Percentiles rank a stretch among this genome's conserved stretches.
These are phyloP conservation scores for Orycteropus afer DNA, from an alignment of 2,113 vertebrate species.

Conservation along the genomic window DNA sequence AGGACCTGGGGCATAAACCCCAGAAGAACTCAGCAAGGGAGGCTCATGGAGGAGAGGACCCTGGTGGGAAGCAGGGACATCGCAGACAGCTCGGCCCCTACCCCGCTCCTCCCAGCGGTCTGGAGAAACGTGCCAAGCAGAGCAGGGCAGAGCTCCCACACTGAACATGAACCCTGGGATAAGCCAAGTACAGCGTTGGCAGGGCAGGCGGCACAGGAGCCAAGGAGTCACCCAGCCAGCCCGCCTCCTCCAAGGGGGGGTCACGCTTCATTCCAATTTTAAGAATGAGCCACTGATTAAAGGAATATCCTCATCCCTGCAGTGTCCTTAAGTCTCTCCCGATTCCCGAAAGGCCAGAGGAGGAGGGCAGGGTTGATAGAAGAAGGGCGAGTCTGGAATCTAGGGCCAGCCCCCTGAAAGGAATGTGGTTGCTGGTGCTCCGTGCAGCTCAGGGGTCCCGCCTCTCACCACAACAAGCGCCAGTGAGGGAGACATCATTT, in stretches of 20 bases:
- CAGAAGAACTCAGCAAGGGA: background rate
- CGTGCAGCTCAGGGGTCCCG: background rate
- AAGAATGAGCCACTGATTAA: background rate
- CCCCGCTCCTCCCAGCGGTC: background rate
- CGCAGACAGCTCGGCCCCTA: background rate
- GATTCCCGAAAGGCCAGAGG: background rate
- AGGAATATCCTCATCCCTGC: background rate
- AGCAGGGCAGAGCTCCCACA: background rate
- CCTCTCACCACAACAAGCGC: too few relatives aligned
- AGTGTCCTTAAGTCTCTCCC: background rate
- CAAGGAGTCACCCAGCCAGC: background rate
- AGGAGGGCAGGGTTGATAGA: background rate
- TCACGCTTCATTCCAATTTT: background rate
- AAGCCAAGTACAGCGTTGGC: background rate
- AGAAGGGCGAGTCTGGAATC: background rate
- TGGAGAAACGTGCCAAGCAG: background rate
- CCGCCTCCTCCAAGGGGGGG: background rate
- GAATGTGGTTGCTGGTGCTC: background rate
- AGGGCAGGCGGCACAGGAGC: background rate
- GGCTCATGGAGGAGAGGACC: too few relatives aligned
- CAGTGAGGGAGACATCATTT: background rate
- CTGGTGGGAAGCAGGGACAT: background rate
- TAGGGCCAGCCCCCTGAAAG: background rate
- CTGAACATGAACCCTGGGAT: background rate
- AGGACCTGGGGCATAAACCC: too few relatives aligned